These are phyloP conservation scores for Theretra japonica DNA, from an alignment of 2,888 invertebrate species.

Conservation along the genomic window DNA sequence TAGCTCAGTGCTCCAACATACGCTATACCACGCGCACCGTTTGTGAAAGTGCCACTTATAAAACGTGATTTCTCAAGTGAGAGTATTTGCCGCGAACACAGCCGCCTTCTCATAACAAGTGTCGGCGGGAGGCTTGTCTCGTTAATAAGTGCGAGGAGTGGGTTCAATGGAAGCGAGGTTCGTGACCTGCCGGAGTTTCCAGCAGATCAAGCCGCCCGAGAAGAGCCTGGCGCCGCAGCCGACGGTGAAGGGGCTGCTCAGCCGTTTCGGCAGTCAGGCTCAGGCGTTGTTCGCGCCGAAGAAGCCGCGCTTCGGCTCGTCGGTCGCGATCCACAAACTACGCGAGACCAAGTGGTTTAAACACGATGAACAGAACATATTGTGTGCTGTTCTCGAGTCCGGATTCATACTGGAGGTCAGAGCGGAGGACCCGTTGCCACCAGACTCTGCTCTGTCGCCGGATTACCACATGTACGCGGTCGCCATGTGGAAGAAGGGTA, in stretches of 20 bases:
- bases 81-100: slow-evolving; percentile 63
- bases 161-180: slow-evolving; percentile 85
- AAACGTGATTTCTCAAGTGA: slow-evolving; percentile 77
- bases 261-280: slow-evolving; percentile 83
- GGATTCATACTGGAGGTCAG: slow-evolving; percentile 89
- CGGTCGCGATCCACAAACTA: slow-evolving; percentile 88
- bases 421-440: slow-evolving; percentile 78
- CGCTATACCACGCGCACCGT: slow-evolving; percentile 71
- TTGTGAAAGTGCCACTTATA: slow-evolving; percentile 81
- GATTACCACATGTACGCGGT: slow-evolving; percentile 87
- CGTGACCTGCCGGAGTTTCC: slow-evolving; percentile 83
- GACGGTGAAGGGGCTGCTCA: slow-evolving; percentile 81
- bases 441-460: slow-evolving; percentile 76
- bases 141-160: slow-evolving; percentile 68
- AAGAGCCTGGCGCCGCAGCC: slow-evolving; percentile 80
- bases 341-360: slow-evolving; percentile 91
- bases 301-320: slow-evolving; percentile 85
- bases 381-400: slow-evolving; percentile 89
- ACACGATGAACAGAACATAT: slow-evolving; percentile 88
- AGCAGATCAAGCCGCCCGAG: slow-evolving; percentile 84
- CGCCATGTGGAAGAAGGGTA: slow-evolving; percentile 89
- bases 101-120: slow-evolving; percentile 51
- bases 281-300: slow-evolving; percentile 82
- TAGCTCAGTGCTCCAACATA: slow-evolving; percentile 59
- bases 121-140: slow-evolving; percentile 69